phyloP scores from a whole-genome alignment of 2,113 vertebrate species.

The Hucho hucho region DNA sequence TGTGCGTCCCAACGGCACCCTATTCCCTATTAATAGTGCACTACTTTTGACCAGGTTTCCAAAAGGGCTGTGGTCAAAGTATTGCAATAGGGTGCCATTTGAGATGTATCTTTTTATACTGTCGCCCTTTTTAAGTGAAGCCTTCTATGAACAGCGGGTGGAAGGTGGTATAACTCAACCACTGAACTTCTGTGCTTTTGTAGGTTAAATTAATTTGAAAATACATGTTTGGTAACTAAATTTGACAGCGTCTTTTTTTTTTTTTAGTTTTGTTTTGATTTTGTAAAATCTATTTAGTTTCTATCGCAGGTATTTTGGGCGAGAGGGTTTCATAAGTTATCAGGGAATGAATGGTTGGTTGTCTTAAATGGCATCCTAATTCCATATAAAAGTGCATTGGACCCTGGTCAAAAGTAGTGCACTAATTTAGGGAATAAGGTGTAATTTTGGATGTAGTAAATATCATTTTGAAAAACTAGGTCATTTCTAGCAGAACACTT shows the following conservation, averaged over 20 bases:
- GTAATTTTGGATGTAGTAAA: no score
- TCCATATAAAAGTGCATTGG: no score
- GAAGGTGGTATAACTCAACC: constrained; percentile 52
- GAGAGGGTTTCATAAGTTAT: constrained; percentile 27
- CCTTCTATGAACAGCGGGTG: no score
- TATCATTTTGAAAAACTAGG: constrained; percentile 28
- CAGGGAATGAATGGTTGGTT: neutral
- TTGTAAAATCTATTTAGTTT: constrained; percentile 48
- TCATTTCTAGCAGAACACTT: constrained; percentile 47
- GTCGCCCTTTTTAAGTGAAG: constrained; percentile 57
- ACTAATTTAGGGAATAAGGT: no score
- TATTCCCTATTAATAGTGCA: no score
- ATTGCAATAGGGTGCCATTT: no score
- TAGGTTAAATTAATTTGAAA: constrained; percentile 52
- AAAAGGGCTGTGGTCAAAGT: no score
- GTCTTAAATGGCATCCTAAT: no score
- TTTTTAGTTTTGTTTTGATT: constrained; percentile 53
- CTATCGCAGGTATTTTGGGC: constrained; percentile 25
- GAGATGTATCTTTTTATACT: constrained; percentile 9
- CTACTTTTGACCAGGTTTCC: no score
- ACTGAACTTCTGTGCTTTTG: constrained; percentile 53
- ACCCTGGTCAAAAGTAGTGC: no score
- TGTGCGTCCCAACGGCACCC: no score
- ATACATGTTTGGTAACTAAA: constrained; percentile 57
- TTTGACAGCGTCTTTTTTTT: constrained; percentile 48